Percentiles rank a stretch among this genome's conserved stretches.
These are phyloP conservation scores for Drosophila pseudoananassae DNA, from an alignment of 1,140 invertebrate species.

Conservation along the genomic window DNA sequence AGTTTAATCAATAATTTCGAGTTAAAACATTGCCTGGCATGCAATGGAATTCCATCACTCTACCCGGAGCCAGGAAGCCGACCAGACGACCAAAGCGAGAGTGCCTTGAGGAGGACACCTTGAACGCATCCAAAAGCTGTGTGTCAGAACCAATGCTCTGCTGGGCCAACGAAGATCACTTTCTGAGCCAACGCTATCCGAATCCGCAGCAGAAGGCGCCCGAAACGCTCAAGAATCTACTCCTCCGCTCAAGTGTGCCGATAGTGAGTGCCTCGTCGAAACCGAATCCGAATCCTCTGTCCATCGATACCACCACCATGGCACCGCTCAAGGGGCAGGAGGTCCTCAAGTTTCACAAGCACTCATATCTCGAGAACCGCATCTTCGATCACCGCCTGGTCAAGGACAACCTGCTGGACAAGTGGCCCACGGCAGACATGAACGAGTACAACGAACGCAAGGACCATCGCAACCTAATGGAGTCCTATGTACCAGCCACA, in stretches of 20 bases:
- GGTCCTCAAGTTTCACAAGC: conserved; percentile 71
- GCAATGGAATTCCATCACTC: neutral
- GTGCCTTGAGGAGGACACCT: neutral
- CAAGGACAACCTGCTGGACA: conserved; percentile 80
- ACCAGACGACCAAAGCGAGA: neutral
- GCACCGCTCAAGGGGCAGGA: conserved; percentile 72
- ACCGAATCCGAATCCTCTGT: conserved; percentile 19
- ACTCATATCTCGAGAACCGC: conserved; percentile 81
- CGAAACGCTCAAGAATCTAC: conserved; percentile 73
- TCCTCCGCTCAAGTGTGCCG: conserved; percentile 78
- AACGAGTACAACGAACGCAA: conserved; percentile 79
- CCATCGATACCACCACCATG: conserved; percentile 48
- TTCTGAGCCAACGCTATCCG: conserved; percentile 66
- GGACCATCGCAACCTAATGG: conserved; percentile 83
- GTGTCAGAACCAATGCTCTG: conserved; percentile 64
- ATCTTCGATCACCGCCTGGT: conserved; percentile 81
- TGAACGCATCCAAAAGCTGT: neutral
- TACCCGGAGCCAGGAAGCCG: neutral
- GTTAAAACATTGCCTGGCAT: neutral
- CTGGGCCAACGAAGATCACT: conserved; percentile 73
- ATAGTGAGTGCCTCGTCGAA: conserved; percentile 72
- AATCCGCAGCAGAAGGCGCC: conserved; percentile 64
- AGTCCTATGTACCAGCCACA: conserved; percentile 78
- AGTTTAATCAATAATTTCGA: conserved; percentile 63
- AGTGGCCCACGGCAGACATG: conserved; percentile 73